Percentiles rank a stretch among this genome's conserved stretches.
These are phyloP conservation scores for Metopolophium dirhodum DNA, from an alignment of 1,140 invertebrate species.

Conservation along the genomic window DNA sequence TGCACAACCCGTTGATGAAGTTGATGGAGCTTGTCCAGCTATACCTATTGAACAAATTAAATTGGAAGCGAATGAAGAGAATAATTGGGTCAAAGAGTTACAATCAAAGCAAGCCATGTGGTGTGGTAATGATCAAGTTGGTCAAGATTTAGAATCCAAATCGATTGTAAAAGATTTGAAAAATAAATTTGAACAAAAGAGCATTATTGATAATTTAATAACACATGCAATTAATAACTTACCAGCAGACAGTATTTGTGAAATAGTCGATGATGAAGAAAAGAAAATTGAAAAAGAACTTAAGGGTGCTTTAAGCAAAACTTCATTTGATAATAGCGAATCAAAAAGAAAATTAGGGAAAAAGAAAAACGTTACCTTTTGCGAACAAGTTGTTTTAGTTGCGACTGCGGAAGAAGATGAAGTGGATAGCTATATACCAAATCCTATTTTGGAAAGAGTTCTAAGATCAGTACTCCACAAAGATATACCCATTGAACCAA, in stretches of 20 bases:
- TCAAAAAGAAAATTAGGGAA: constrained; percentile 70
- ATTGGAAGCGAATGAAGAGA: constrained; percentile 63
- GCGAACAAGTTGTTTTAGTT: constrained; percentile 89
- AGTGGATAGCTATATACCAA: constrained; percentile 87
- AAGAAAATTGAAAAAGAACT: constrained; percentile 56
- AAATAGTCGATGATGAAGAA: constrained; percentile 47
- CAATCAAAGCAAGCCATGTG: constrained; percentile 74
- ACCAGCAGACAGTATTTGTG: constrained; percentile 39
- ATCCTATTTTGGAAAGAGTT: constrained; percentile 87
- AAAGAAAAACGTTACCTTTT: constrained; percentile 93
- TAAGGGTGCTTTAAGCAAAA: constrained; percentile 52
- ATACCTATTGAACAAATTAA: constrained; percentile 59
- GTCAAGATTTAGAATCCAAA: constrained; percentile 49
- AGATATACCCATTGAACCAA: constrained; percentile 60
- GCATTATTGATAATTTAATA: constrained; percentile 60
- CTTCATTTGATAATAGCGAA: constrained; percentile 58
- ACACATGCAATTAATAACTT: constrained; percentile 33
- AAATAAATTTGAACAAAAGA: constrained; percentile 79
- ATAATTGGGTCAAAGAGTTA: constrained; percentile 78
- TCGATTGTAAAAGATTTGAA: constrained; percentile 77
- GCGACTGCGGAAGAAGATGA: constrained; percentile 90
- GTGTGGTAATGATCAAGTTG: neutral
- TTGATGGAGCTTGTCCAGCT: constrained; percentile 29
- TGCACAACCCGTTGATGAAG: constrained; percentile 62
- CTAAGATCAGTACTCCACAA: constrained; percentile 80